Evolutionary conservation across 2,797 vertebrate genomes (phyloP), one percentile per base, ranked within the genome.

Genomic region (Cuniculus paca): DNA sequence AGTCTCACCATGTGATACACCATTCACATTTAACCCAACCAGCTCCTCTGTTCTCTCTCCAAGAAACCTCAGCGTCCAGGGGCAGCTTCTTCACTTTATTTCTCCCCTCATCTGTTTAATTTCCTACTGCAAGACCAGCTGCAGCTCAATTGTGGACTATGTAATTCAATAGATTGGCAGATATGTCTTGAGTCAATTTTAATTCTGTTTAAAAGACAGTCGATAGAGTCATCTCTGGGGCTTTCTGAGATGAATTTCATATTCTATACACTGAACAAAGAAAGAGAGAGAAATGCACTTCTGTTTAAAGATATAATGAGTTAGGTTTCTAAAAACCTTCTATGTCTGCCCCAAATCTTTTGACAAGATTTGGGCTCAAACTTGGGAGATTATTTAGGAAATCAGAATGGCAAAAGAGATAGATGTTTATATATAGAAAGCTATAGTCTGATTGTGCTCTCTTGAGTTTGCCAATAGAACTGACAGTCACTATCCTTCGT

Each of bases 151-250:
- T 96, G 84, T 97, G 90, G 97, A 93, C 97, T 65, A 72, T 84
- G 97, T 98, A 98, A 98, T 98, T 98, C 98, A 98, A 98, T 98
- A 98, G 97, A 98, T 97, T 97, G 96, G 36, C 97, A 98, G 98
- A 98, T 98, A 96, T 94, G 90, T 97, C 98, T 98, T 0, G 2
- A 98, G 98, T 98, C 98, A 98, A 98, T 98, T 98, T 98, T 98
- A 98, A 98, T 98, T 98, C 98, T 98, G 98, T 99, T 98, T 98
- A 98, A 98, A 98, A 98, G 98, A 98, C 97, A 98, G 98, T 98
- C 98, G 26, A 98, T 98, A 97, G 97, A 98, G 96, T 95, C 97
- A 97, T 98, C 98, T 98, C 98, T 96, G 96, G 98, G 97, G 98
- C 74, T 97, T 97, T 98, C 97, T 92, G 95, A 98, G 98, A 96